phyloP scores from a whole-genome alignment of 2,888 invertebrate genomes.

The Coecobrya sp. region DNA sequence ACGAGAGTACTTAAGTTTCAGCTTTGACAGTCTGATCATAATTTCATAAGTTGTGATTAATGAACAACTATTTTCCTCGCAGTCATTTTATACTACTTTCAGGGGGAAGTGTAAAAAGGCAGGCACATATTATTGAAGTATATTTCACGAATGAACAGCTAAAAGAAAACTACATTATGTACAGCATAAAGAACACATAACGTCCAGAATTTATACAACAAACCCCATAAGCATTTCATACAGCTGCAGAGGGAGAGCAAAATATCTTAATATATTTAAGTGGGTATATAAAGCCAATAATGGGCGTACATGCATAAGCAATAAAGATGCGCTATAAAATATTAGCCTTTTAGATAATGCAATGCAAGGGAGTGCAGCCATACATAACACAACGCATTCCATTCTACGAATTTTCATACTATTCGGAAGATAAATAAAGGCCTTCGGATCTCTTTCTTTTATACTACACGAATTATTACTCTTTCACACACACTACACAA shows the following conservation, averaged over 20 bases:
- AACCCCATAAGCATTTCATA: not conserved
- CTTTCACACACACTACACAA: not conserved
- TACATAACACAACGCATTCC: not conserved
- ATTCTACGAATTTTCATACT: not conserved
- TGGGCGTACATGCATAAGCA: not conserved
- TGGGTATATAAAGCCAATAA: not conserved
- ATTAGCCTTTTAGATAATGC: not conserved
- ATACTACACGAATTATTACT: not conserved
- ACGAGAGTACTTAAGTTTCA: too few relatives aligned
- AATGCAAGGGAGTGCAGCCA: slow-evolving; percentile 4
- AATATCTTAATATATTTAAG: not conserved
- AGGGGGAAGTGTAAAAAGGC: not conserved
- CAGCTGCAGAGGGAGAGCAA: not conserved
- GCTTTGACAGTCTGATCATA: too few relatives aligned
- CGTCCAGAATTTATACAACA: slow-evolving; percentile 26
- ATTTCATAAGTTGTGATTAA: too few relatives aligned
- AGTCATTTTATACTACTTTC: too few relatives aligned
- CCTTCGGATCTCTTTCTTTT: not conserved
- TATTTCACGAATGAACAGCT: not conserved
- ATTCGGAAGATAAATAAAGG: slow-evolving; percentile 20
- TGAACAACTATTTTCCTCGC: too few relatives aligned
- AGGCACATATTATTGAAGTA: not conserved
- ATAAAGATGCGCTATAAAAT: not conserved
- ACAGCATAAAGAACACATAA: not conserved
- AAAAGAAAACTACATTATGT: not conserved